These are phyloP conservation scores for Delphinapterus leucas DNA, from an alignment of 2,113 vertebrate species.

Conservation along the genomic window DNA sequence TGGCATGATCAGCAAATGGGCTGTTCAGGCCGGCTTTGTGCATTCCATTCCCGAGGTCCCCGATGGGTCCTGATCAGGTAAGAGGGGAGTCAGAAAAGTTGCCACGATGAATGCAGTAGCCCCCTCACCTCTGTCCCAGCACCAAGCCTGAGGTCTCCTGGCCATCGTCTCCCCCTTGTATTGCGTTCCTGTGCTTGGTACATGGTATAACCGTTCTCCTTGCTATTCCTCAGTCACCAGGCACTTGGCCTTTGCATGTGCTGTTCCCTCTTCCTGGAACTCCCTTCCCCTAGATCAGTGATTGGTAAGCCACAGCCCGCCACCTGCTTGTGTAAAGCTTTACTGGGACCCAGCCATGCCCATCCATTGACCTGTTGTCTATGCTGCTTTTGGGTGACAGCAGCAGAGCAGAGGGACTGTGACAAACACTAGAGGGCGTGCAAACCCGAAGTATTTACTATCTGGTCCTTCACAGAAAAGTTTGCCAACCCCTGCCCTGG, in stretches of 20 bases:
- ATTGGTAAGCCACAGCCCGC: neutral
- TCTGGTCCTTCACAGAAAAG: no score
- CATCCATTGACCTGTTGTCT: neutral
- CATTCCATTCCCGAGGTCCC: neutral
- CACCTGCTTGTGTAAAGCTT: neutral
- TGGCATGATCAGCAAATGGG: neutral
- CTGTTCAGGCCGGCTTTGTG: neutral
- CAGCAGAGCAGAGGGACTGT: no score
- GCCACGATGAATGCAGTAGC: fast-evolving
- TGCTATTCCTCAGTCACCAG: neutral
- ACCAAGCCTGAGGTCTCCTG: fast-evolving
- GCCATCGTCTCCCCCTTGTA: neutral
- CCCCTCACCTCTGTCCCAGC: fast-evolving
- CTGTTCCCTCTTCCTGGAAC: neutral
- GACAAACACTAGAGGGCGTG: neutral
- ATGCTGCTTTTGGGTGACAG: neutral
- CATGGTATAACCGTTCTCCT: neutral
- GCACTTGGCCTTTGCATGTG: neutral
- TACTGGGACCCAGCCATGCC: neutral
- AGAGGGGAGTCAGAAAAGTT: fast-evolving
- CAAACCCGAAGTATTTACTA: neutral
- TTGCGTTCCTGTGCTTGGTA: neutral
- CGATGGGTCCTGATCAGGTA: fast-evolving
- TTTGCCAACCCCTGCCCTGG: neutral
- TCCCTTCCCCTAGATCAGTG: neutral